Conservation (phyloP, 2,888 invertebrate genomes). For the Polydrusus tereticollis region DNA sequence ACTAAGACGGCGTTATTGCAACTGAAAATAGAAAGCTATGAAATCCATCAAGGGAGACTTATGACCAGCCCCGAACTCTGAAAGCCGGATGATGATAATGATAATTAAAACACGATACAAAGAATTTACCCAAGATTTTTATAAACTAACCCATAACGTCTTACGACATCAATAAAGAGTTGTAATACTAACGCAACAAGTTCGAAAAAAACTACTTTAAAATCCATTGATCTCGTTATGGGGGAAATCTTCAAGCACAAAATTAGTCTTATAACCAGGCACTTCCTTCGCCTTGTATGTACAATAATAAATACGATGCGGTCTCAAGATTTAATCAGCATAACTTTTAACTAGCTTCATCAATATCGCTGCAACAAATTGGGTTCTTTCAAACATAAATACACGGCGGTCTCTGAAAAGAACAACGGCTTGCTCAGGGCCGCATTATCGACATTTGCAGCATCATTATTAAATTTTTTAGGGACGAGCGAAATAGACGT, state of each 20-base stretch:
- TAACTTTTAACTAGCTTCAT: slow-evolving; percentile 49
- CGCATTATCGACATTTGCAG: neutral
- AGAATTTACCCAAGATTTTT: neutral
- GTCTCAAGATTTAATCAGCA: slow-evolving; percentile 49
- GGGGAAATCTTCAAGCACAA: slow-evolving; percentile 41
- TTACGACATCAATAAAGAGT: slow-evolving; percentile 16
- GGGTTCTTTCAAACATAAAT: slow-evolving; percentile 45
- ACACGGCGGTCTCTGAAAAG: slow-evolving; percentile 33
- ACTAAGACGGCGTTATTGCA: too few relatives aligned
- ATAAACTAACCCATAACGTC: neutral
- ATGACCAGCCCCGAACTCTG: too few relatives aligned
- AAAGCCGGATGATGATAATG: too few relatives aligned
- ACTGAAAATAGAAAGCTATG: too few relatives aligned
- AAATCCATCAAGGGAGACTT: too few relatives aligned
- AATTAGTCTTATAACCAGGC: slow-evolving; percentile 42
- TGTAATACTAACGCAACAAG: slow-evolving; percentile 19
- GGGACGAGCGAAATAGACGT: too few relatives aligned
- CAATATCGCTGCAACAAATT: slow-evolving; percentile 49
- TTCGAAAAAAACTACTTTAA: slow-evolving; percentile 22
- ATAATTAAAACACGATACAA: too few relatives aligned
- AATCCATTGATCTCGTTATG: slow-evolving; percentile 40
- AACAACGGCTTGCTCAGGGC: neutral
- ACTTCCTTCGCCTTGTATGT: slow-evolving; percentile 47
- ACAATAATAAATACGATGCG: slow-evolving; percentile 48
- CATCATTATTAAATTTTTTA: slow-evolving; percentile 2